Evolutionary conservation across 2,113 vertebrate species (phyloP).

Genomic region (Columba livia): DNA sequence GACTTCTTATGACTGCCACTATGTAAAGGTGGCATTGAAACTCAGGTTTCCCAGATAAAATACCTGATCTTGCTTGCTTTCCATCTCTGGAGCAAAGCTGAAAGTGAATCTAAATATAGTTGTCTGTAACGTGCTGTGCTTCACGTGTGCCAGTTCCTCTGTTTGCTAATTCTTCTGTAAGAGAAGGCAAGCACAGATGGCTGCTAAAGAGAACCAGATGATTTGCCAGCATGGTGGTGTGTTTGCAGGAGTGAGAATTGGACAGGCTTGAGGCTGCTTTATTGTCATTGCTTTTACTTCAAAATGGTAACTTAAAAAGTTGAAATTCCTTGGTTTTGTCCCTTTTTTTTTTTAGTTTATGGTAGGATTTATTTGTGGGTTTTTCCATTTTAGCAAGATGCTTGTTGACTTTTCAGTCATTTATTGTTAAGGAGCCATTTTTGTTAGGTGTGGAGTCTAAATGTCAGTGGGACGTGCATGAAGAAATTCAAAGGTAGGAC

Average conservation of each 20-base stretch:
- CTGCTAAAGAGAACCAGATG: background rate
- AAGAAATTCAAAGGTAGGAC: background rate
- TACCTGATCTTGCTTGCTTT: background rate
- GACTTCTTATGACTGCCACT: background rate
- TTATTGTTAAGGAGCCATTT: background rate
- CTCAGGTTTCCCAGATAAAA: background rate
- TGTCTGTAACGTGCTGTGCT: background rate
- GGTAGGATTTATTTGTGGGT: background rate
- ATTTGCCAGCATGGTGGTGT: background rate
- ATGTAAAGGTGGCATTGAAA: background rate
- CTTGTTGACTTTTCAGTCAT: background rate
- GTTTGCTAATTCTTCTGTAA: conserved; percentile 27
- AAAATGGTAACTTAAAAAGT: background rate
- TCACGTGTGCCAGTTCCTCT: background rate
- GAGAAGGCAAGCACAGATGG: conserved; percentile 45
- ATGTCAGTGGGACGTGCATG: fast-evolving
- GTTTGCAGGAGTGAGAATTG: background rate
- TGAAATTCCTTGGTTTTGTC: background rate
- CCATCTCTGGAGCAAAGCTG: background rate
- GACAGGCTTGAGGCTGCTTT: background rate
- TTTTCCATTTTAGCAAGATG: background rate
- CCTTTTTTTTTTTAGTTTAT: background rate
- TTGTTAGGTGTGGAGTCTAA: background rate
- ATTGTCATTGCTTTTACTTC: background rate
- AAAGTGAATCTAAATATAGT: background rate